Conservation (phyloP, 2,888 invertebrate genomes). For the Chrysolina haemoptera region DNA sequence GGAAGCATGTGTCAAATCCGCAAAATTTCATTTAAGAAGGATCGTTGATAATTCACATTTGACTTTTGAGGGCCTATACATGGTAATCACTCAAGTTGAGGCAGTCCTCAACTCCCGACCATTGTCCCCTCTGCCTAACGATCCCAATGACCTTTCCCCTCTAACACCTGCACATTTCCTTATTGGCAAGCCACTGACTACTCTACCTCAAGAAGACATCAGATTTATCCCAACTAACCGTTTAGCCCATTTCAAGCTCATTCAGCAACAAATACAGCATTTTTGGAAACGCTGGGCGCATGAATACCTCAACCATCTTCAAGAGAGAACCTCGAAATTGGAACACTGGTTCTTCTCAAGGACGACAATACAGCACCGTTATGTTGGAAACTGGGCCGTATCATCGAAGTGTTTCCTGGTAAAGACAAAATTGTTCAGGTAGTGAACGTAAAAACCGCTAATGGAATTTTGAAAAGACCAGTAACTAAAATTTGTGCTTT, state of each 20-base stretch:
- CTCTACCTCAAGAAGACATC: not conserved
- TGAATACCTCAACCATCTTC: not conserved
- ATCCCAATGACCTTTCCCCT: constrained; percentile 41
- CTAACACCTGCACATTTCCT: constrained; percentile 54
- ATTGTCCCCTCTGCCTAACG: constrained; percentile 39
- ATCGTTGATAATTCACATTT: constrained; percentile 6
- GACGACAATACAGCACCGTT: constrained; percentile 4
- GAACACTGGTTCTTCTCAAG: not conserved
- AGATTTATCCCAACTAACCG: not conserved
- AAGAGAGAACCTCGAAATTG: not conserved
- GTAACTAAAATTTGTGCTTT: no score
- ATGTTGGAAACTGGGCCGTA: not conserved
- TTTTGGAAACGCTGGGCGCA: constrained; percentile 10
- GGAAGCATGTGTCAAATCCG: not conserved
- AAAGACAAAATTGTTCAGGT: no score
- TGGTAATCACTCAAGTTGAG: constrained; percentile 28
- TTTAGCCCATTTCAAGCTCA: not conserved
- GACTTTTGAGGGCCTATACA: not conserved
- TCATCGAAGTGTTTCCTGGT: no score
- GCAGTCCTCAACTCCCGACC: constrained; percentile 22
- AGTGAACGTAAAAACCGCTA: no score
- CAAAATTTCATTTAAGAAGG: constrained; percentile 14
- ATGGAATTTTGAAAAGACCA: no score
- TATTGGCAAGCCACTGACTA: constrained; percentile 45
- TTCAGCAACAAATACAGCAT: constrained; percentile 9